Conservation (phyloP, 2,797 vertebrate genomes). For the Bradypus variegatus region DNA sequence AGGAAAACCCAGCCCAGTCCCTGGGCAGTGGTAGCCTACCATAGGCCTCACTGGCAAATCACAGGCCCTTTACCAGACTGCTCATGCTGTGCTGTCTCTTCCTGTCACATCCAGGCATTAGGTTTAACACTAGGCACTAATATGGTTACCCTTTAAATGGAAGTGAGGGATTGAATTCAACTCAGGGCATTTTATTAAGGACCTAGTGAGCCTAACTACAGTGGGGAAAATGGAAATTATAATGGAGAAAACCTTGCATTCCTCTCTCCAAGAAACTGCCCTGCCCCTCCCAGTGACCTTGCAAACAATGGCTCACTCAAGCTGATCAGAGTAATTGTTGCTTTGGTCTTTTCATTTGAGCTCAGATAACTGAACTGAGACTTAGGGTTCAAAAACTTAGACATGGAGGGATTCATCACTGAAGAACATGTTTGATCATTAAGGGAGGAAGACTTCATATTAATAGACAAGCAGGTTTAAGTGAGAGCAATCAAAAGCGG, state of each 20-base stretch:
- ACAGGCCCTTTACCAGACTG: neutral
- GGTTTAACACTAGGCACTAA: neutral
- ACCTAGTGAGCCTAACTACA: neutral
- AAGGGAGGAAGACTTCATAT: neutral
- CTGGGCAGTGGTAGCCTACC: fast-evolving
- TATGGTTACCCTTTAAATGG: neutral
- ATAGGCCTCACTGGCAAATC: neutral
- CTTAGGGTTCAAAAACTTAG: neutral
- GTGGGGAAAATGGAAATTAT: neutral
- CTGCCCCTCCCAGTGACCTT: neutral
- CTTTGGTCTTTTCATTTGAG: neutral
- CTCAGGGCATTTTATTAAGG: neutral
- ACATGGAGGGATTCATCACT: neutral
- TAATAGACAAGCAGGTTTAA: conserved; percentile 3
- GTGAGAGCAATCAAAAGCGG: no score
- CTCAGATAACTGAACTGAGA: neutral
- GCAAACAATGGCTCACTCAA: neutral
- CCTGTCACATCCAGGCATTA: neutral
- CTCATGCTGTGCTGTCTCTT: neutral
- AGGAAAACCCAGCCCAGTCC: neutral
- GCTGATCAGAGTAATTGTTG: neutral
- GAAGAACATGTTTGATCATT: neutral
- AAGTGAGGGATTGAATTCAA: neutral
- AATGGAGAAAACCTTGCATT: neutral
- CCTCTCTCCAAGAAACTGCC: neutral